Base-by-base conservation (phyloP, 1,140 invertebrate genomes). In the Wasmannia auropunctata region DNA sequence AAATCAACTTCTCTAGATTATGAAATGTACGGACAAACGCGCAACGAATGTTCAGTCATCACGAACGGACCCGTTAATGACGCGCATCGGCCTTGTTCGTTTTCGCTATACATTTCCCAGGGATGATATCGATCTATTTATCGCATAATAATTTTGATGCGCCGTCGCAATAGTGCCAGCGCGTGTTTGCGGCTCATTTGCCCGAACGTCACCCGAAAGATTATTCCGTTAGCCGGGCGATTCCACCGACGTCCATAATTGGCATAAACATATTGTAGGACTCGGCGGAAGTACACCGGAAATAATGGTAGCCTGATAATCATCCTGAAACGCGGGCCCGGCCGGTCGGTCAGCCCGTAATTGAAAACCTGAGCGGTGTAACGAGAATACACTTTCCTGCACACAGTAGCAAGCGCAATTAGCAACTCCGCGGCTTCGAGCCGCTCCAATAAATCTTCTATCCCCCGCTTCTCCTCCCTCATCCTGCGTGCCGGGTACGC, bases 401-500 rank as follows among this genome's bases (percentile, higher is more conserved):
- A 76, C 72, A 76, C 67, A 74, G 79, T 74, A 83, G 79, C 79
- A 83, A 83, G 60, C 51, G 79, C 67, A 83, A 83, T 83, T 83
- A 83, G 79, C 79, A 83, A 83, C 79, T 83, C 67, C 67, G 79
- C 79, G 79, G 79, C 79, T 72, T 74, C 58, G 87, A 63, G 87
- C 63, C 31, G 75, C 49, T 63, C 31, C 58, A 70, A 79, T 70
- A 86, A 87, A 86, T 88, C 75, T 72, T 86, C 46, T 65, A 56
- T 72, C 25, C 58, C 25, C 60, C 43, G 40, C 37, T 22, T 75
- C 40, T 40, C 40, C 19, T 25, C 25, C 19, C 37, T 70, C 28
- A 43, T 65, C n/a, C 76, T 79, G 54, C 84, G 65, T 70, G 70
- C 37, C 58, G 54, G 19, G 22, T 58, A 49, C 65, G 56, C 83